Percentiles rank a stretch among this genome's conserved stretches.
These are phyloP conservation scores for Agonum fuliginosum DNA, from an alignment of 2,888 invertebrate species.

Conservation along the genomic window DNA sequence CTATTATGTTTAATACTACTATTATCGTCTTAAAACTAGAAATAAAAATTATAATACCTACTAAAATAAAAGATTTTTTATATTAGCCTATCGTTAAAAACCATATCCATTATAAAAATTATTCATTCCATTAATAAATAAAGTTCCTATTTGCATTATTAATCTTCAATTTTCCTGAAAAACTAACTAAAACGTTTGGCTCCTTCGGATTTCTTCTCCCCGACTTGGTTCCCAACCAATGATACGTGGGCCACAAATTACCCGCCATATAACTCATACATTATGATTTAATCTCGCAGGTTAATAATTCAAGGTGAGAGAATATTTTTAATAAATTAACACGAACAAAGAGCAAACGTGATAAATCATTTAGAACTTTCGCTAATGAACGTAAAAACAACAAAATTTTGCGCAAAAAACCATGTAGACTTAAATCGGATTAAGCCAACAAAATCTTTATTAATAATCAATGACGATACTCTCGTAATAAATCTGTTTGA, in stretches of 20 bases:
- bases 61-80: too few species aligned
- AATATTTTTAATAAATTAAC: slow-evolving; percentile 56
- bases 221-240: slow-evolving; percentile 17
- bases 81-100: too few species aligned
- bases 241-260: slow-evolving; percentile 26
- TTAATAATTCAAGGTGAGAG: slow-evolving; percentile 55
- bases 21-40: too few species aligned
- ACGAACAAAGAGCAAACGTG: slow-evolving; percentile 36
- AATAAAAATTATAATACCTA: too few species aligned
- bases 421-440: slow-evolving; percentile 47
- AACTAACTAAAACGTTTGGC: not conserved
- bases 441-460: slow-evolving; percentile 56
- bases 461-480: slow-evolving; percentile 57
- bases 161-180: not conserved
- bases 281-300: slow-evolving; percentile 45
- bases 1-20: too few species aligned
- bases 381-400: slow-evolving; percentile 58
- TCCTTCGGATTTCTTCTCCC: slow-evolving; percentile 8
- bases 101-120: too few species aligned
- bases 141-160: too few species aligned
- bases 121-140: too few species aligned
- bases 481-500: slow-evolving; percentile 25
- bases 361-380: slow-evolving; percentile 51
- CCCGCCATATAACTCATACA: slow-evolving; percentile 48
- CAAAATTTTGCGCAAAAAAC: slow-evolving; percentile 50